Evolutionary conservation across 2,888 invertebrate species (phyloP).

Genomic region (Lycophotia porphyrea): DNA sequence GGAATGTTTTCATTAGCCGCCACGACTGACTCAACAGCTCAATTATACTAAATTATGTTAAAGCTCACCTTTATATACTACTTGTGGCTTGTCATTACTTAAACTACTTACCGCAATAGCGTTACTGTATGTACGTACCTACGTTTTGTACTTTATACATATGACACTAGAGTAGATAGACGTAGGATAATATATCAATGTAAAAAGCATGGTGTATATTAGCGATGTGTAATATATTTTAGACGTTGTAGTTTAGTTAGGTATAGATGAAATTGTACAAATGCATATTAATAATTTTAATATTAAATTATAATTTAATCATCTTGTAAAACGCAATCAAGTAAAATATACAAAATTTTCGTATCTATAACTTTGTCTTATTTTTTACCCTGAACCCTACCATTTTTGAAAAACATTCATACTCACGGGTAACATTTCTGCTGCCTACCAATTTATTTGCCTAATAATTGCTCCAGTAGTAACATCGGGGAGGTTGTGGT

Average conservation of each 20-base stretch:
- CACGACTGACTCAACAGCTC: slow-evolving; percentile 69
- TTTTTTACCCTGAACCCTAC: slow-evolving; percentile 44
- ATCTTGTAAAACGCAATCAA: slow-evolving; percentile 90
- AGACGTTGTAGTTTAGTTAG: slow-evolving; percentile 88
- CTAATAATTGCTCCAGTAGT: too few species aligned
- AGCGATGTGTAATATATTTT: slow-evolving; percentile 88
- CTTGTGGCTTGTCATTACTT: slow-evolving; percentile 73
- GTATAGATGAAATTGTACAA: slow-evolving; percentile 90
- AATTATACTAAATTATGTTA: slow-evolving; percentile 75
- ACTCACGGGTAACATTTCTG: neutral
- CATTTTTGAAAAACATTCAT: neutral
- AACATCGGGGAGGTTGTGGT: too few species aligned
- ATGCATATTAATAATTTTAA: slow-evolving; percentile 89
- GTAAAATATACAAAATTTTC: slow-evolving; percentile 90
- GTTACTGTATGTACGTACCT: slow-evolving; percentile 72
- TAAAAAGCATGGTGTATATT: slow-evolving; percentile 89
- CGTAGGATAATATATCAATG: slow-evolving; percentile 83
- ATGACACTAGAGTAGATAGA: slow-evolving; percentile 75
- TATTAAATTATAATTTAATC: slow-evolving; percentile 88
- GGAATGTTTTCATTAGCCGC: slow-evolving; percentile 51
- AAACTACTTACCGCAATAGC: slow-evolving; percentile 71
- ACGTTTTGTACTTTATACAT: slow-evolving; percentile 82
- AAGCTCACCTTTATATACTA: slow-evolving; percentile 70
- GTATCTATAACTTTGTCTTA: slow-evolving; percentile 77
- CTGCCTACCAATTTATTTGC: too few species aligned